Evolutionary conservation across 2,797 vertebrate genomes (phyloP).

Genomic region (Buphagus erythrorhynchus): DNA sequence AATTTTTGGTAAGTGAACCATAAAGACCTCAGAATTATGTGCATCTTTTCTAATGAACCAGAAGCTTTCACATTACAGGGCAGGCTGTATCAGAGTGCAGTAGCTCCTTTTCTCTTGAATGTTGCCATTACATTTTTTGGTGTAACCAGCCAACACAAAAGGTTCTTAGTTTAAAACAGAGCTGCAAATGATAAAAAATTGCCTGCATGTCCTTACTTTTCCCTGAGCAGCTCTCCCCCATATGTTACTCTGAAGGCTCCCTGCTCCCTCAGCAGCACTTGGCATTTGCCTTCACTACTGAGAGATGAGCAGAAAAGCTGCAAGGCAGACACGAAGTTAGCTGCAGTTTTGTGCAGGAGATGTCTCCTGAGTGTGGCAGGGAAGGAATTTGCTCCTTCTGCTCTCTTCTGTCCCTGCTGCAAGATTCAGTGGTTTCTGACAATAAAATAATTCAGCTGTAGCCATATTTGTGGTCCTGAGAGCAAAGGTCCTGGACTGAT

Average conservation of each 20-base stretch:
- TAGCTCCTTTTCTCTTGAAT: background rate
- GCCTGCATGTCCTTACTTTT: background rate
- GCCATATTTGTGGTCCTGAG: background rate
- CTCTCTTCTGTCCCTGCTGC: background rate
- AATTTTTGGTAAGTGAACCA: background rate
- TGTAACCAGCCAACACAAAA: background rate
- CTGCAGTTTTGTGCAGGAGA: background rate
- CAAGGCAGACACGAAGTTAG: background rate
- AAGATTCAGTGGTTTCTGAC: background rate
- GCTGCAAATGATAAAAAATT: background rate
- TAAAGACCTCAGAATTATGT: background rate
- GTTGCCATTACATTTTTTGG: background rate
- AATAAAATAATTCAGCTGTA: background rate
- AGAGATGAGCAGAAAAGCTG: background rate
- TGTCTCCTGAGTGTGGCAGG: background rate
- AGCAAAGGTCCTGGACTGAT: background rate
- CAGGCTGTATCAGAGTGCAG: background rate
- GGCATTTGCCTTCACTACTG: background rate
- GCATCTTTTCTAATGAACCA: background rate
- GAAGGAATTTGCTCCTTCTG: background rate
- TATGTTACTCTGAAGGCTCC: background rate
- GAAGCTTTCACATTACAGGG: background rate
- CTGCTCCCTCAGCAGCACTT: background rate
- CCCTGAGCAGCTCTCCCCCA: background rate
- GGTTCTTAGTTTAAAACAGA: background rate